Evolutionary conservation across 2,888 invertebrate genomes (phyloP), one percentile per base, ranked within the genome.

Genomic region (Opisthograptis luteolata): DNA sequence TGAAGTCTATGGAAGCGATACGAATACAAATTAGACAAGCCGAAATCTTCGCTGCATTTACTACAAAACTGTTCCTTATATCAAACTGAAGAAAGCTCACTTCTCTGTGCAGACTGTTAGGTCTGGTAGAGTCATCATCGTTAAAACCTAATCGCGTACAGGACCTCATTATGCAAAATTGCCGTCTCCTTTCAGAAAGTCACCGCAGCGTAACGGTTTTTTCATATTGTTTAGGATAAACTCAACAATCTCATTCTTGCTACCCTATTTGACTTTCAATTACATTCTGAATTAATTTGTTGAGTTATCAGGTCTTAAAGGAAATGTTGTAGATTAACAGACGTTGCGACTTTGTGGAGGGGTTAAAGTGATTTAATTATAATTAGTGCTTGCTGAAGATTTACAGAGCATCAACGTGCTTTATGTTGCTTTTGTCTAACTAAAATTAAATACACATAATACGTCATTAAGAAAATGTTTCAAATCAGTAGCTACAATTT

Each of bases 121-220:
- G 34, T 46, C 58, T 53, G 47, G 41, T 70, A 66, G 70, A 79
- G 79, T 84, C 83, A 84, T 85, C 84, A 82, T 84, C 86, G 81
- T 87, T 85, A 86, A 84, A 84, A 79, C 74, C 82, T 83, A 84
- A 87, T 87, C 85, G 79, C 73, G 79, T 79, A 81, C 80, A 79
- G 79, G 71, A 74, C 74, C 79, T 83, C 84, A 84, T 86, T 86
- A 87, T 84, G 86, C 74, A 79, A 82, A 84, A 76, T 71, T 66
- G 68, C 67, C 68, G 67, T 75, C 73, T 76, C 73, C 76, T 78
- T 37, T 83, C 78, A 79, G 65, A 67, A 61, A 68, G 64, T 71
- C 70, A 69, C 73, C 66, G 68, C 70, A 63, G 60, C 57, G 63
- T 66, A 54, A 64, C 51, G 52, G 19, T 56, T 62, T 67, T 68